Evolutionary conservation across 2,888 invertebrate genomes (phyloP).

Genomic region (Macrosoma leucophasiata): DNA sequence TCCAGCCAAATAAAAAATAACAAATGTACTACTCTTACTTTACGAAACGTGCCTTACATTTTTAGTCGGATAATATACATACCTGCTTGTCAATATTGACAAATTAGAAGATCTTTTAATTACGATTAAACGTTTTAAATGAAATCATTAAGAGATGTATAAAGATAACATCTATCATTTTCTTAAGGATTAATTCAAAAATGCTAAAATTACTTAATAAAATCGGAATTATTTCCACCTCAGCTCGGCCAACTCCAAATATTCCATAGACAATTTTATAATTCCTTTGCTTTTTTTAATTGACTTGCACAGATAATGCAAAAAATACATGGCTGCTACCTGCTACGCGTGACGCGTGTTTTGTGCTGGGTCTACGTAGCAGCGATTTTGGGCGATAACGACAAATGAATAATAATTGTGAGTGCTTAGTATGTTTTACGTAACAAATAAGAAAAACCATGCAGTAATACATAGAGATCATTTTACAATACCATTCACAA

Average conservation of each 20-base stretch:
- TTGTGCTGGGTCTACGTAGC: too few species aligned
- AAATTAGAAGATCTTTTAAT: slow-evolving; percentile 23
- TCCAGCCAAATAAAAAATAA: slow-evolving; percentile 34
- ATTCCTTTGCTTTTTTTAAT: too few species aligned
- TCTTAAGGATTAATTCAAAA: slow-evolving; percentile 17
- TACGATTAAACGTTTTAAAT: too few species aligned
- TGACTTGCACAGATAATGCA: too few species aligned
- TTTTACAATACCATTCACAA: too few species aligned
- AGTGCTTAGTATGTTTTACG: too few species aligned
- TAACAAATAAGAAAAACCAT: too few species aligned
- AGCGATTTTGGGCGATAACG: too few species aligned
- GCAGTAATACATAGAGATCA: too few species aligned
- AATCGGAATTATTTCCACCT: slow-evolving; percentile 17
- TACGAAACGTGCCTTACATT: slow-evolving; percentile 23
- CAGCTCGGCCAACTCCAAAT: slow-evolving; percentile 25
- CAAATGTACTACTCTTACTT: slow-evolving; percentile 4
- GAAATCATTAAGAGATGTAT: slow-evolving; percentile 6
- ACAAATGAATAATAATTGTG: too few species aligned
- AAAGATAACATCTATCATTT: slow-evolving; percentile 21
- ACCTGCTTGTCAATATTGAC: slow-evolving; percentile 68
- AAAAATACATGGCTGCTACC: too few species aligned
- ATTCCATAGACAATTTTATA: slow-evolving; percentile 12
- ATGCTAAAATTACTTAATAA: slow-evolving; percentile 12
- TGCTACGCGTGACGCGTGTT: too few species aligned
- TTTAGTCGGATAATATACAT: slow-evolving; percentile 48